A percentile compares a stretch with the other conserved stretches of the same genome.
phyloP scores from a whole-genome alignment of 2,113 vertebrate species.

The Phrynosoma platyrhinos region DNA sequence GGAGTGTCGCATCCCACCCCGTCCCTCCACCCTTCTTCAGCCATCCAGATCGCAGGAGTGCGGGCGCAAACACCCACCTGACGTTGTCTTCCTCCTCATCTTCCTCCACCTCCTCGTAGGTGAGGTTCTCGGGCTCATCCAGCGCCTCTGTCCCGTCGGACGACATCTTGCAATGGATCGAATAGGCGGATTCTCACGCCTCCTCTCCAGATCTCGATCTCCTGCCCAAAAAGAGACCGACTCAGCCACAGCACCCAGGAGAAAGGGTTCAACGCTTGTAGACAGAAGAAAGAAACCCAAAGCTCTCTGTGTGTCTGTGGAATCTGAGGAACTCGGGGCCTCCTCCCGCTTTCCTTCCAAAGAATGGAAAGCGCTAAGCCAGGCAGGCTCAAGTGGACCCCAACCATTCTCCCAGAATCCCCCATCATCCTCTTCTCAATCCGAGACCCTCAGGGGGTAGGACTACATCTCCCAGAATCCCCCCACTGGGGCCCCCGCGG shows the following conservation, averaged over 20 bases:
- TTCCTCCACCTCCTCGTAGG: neutral
- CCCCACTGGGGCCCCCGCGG: neutral
- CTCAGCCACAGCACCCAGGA: neutral
- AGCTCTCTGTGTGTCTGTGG: neutral
- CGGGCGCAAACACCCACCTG: constrained; percentile 12
- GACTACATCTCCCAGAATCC: neutral
- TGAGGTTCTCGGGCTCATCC: neutral
- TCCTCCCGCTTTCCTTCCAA: too few relatives aligned
- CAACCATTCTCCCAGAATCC: too few relatives aligned
- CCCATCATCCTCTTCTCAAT: too few relatives aligned
- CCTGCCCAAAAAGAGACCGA: neutral
- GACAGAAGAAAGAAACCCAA: neutral
- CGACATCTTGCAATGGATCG: neutral
- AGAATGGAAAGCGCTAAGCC: neutral
- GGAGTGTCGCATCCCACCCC: too few relatives aligned
- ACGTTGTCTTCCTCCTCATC: neutral
- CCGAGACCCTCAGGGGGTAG: neutral
- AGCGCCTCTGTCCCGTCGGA: neutral
- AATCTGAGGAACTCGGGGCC: too few relatives aligned
- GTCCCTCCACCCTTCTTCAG: too few relatives aligned
- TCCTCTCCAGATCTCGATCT: neutral
- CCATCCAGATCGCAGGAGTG: fast-evolving
- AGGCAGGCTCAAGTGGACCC: too few relatives aligned
- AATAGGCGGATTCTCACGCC: too few relatives aligned
- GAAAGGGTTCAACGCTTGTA: too few relatives aligned